Conservation (phyloP, 2,113 vertebrate species). For the Pseudorhombus dupliciocellatus region DNA sequence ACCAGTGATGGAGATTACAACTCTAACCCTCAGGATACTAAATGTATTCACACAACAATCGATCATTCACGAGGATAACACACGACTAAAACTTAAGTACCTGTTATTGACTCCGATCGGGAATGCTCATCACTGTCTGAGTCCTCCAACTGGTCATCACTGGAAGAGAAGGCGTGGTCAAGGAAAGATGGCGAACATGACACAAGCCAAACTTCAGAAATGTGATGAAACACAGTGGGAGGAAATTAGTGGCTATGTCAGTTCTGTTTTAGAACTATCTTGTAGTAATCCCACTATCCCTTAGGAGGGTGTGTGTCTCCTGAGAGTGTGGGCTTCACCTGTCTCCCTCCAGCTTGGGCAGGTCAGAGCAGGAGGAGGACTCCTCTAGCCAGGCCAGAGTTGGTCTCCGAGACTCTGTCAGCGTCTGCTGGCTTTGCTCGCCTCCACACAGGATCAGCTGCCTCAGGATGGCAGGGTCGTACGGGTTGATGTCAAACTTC, state of each 20-base stretch:
- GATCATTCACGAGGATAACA: neutral
- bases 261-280: too few species aligned
- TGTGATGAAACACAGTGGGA: neutral
- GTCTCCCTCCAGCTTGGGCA: conserved; percentile 98
- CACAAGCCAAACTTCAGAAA: conserved; percentile 10
- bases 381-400: conserved; percentile 96
- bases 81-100: conserved; percentile 63
- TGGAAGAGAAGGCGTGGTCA: conserved; percentile 60
- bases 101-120: conserved; percentile 96
- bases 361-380: conserved; percentile 95
- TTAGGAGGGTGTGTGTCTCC: neutral
- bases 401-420: conserved; percentile 90
- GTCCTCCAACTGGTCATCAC: conserved; percentile 97
- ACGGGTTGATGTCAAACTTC: conserved; percentile 98
- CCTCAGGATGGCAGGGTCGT: conserved; percentile 94
- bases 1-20: neutral
- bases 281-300: too few species aligned
- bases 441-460: conserved; percentile 89
- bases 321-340: conserved; percentile 80
- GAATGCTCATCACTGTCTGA: conserved; percentile 99
- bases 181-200: neutral
- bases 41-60: neutral
- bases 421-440: conserved; percentile 85
- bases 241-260: neutral
- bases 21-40: neutral